Evolutionary conservation across 2,797 vertebrate species (phyloP), one percentile per base, ranked within the genome.

Genomic region (Hydrocynus forskahlii): DNA sequence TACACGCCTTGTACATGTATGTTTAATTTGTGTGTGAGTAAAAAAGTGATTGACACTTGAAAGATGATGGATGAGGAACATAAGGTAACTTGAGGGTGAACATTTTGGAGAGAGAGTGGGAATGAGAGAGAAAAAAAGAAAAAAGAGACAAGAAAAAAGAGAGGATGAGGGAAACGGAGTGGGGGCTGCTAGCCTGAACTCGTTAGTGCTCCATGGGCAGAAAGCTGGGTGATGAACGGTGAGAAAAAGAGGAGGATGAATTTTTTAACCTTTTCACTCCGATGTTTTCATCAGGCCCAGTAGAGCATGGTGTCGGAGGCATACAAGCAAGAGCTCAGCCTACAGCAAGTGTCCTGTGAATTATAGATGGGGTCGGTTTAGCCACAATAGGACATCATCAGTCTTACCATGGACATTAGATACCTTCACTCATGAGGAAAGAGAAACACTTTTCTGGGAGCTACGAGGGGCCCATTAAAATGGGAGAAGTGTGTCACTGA

Each of bases 331-430:
- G 84, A 79, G 75, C 70, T 29, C 87, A 90, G 87, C 91, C 92
- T 88, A 78, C 84, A 92, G 91, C 93, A 91, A 92, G 91, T 91
- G 92, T 93, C 88, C 89, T 83, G 76, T 94, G 88, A 93, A 94
- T 94, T 91, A 95, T 94, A 90, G 87, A 94, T 84, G 52, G 83
- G 80, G 90, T 89, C 88, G 80, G 81, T 81, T 81, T 79, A 88
- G 85, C 77, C 88, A 86, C 74, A 48, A 84, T 86, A 86, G 84
- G 59, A 88, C 85, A 66, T 79, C 72, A 59, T 81, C 40, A 7
- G 66, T 63, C 71, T 25, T 55, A 81, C 62, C 59, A 52, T 1
- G 12, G 78, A 38, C 75, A 74, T 72, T 68, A 79, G 73, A 77
- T 75, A 45, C 64, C 17, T 13, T 52, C 25, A 17, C 67, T 48